Evolutionary conservation across 2,113 vertebrate genomes (phyloP), one percentile per base, ranked within the genome.

Genomic region (Ariopsis seemanni): DNA sequence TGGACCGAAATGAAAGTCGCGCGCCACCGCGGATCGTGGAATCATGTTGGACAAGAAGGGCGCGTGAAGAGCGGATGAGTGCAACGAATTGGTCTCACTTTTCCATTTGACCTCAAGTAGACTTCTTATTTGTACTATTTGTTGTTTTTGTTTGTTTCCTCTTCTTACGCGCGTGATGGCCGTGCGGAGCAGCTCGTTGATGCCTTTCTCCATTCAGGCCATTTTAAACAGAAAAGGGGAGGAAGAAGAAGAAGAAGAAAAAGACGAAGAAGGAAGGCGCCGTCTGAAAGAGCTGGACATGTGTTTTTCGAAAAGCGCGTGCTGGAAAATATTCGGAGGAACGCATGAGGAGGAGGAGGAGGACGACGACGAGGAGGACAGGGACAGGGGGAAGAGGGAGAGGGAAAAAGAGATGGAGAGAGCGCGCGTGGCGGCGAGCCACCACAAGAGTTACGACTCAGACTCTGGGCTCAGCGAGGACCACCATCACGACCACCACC

Each of bases 131-230:
- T 15, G 18, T 27, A 2, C 15, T 14, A 7, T 30, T 18, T 10
- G 27, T 17, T 42, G 22, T n/a, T 30, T 6, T 42, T 60, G 20
- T 7, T 7, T 18, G 12, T 20, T 6, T 10, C 0, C 4, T 12
- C 5, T 9, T 79, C n/a, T 7, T 34, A 12, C 4, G 42, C 82
- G 86, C 84, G 93, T 93, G 86, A 98, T 98, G 97, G 96, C 97
- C 85, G 95, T 97, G 91, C 96, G 96, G 89, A 93, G 90, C 92
- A 94, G 93, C 91, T 93, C 96, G 89, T 93, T 97, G 90, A 97
- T 97, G 95, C 96, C 97, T 34, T 98, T 98, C 92, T 98, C 97
- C 57, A 98, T 98, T 94, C 97, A 98, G 93, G 97, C 97, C 87
- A 98, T 98, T 91, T 94, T 98, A 86, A 97, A 97, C 94, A 96